Base-by-base conservation (phyloP, 2,797 vertebrate genomes). In the Onychomys leucogaster region DNA sequence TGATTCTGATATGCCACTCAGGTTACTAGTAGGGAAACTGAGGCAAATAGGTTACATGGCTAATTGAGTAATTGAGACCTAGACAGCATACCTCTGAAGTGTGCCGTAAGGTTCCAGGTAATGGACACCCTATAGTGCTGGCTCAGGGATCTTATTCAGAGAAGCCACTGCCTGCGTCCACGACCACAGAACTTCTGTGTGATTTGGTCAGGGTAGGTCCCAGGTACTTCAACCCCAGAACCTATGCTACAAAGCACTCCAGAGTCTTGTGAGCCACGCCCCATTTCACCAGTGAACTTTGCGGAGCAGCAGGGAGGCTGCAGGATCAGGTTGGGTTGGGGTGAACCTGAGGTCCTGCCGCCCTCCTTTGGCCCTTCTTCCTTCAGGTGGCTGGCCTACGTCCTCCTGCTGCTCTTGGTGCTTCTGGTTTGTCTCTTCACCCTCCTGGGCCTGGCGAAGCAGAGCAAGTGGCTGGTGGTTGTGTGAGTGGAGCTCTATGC, bases 381-480 rank as follows among this genome's bases (percentile, higher is more conserved):
- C 84, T 49, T 27, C 59, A 99, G 99, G 98, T 99, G 99, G 99
- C 98, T 99, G 81, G 99, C 99, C 2, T 99, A 99, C 0, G 98
- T 99, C 84, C 96, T 99, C 93, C 96, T 99, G 97, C 98, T 99
- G 91, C 98, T 99, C 69, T 97, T 99, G 55, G 99, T 99, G 98
- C 98, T 99, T 65, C 98, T 99, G 83, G 99, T 99, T 95, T 99
- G 99, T 98, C 98, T 99, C 77, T 99, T 99, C 98, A 99, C 99
- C 92, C 98, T 99, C 94, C 98, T 99, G 96, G 99, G 99, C 89
- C 98, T 99, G 97, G 99, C 99, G 23, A 99, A 99, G 97, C 99
- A 99, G 97, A 99, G 99, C 95, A 99, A 99, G 97, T 99, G 99
- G 99, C 99, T 99, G 92, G 99, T 99, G 97, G 99, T 99, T 89